Conservation (phyloP, 2,797 vertebrate genomes). For the Alcedo quadribrachys region DNA sequence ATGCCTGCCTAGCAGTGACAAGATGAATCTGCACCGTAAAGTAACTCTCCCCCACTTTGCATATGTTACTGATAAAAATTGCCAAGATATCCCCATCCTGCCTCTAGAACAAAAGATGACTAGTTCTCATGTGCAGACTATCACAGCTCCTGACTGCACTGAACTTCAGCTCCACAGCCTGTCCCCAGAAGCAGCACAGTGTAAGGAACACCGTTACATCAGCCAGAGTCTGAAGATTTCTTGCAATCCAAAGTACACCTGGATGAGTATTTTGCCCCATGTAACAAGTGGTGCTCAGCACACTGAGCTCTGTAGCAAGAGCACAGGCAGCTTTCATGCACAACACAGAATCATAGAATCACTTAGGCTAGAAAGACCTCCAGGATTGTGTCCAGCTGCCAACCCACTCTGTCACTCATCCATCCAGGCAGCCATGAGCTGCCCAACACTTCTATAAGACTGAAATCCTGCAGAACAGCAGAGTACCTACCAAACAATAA, state of each 20-base stretch:
- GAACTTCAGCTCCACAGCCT: background rate
- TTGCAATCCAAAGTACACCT: background rate
- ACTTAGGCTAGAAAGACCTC: background rate
- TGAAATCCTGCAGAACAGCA: background rate
- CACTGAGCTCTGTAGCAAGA: background rate
- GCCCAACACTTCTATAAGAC: background rate
- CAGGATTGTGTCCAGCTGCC: background rate
- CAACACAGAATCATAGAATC: too few relatives aligned
- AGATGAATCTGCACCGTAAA: conserved; percentile 1
- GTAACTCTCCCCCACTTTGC: background rate
- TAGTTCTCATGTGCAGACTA: background rate
- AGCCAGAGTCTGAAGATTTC: background rate
- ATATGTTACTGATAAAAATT: conserved; percentile 38
- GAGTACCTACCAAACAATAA: background rate
- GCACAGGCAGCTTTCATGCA: background rate
- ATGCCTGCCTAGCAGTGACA: background rate
- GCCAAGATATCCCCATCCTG: conserved; percentile 14
- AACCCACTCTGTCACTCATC: background rate
- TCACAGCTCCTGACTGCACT: background rate
- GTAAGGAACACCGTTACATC: background rate
- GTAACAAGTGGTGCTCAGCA: background rate
- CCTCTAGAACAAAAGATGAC: conserved; percentile 54
- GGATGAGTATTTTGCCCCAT: background rate
- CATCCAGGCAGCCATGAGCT: background rate
- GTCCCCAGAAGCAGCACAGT: background rate